Evolutionary conservation across 2,113 vertebrate genomes (phyloP).

Genomic region (Onychorhynchus coronatus): DNA sequence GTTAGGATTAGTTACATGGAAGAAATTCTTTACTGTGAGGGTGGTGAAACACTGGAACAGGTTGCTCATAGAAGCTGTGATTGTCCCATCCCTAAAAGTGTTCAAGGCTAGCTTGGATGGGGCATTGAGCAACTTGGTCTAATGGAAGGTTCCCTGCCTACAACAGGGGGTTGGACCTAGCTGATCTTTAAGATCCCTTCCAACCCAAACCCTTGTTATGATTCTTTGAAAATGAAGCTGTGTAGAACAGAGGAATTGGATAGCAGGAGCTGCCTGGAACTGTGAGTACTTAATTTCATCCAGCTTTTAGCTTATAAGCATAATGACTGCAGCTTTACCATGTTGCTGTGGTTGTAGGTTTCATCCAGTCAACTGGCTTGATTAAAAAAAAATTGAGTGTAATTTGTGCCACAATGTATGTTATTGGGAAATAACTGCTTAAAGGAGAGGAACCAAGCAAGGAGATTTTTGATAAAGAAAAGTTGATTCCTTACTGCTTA

Average conservation of each 20-base stretch:
- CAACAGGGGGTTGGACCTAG: neutral
- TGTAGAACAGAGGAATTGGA: accelerated
- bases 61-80: neutral
- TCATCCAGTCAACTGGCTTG: neutral
- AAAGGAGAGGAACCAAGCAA: neutral
- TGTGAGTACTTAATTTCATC: neutral
- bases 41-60: neutral
- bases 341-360: neutral
- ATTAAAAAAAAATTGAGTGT: neutral
- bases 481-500: neutral
- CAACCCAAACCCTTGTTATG: neutral
- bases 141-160: neutral
- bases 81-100: neutral
- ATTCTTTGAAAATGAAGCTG: neutral
- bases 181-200: neutral
- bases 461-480: neutral
- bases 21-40: neutral
- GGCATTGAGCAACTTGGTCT: neutral
- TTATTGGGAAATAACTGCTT: neutral
- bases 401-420: neutral
- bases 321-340: neutral
- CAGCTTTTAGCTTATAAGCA: neutral
- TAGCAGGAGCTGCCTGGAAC: neutral
- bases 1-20: neutral
- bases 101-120: neutral